Base-by-base conservation (phyloP, 2,797 vertebrate species). In the Gypaetus barbatus region DNA sequence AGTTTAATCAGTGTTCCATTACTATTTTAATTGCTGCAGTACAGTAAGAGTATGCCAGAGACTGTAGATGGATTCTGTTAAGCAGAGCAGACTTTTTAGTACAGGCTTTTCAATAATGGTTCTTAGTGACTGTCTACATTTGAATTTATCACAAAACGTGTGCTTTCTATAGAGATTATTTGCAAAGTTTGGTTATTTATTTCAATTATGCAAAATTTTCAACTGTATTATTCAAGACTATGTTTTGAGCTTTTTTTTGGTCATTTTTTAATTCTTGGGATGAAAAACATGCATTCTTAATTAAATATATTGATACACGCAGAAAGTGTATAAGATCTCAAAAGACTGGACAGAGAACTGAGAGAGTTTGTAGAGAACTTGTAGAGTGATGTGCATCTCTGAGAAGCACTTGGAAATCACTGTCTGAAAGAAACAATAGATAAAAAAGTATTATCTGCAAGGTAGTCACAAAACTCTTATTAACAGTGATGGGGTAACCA, bases 1-100 rank as follows among this genome's bases (percentile, higher is more conserved):
- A 69, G 30, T 84, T 88, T 88, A 80, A 85, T 92, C 87, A 73
- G 18, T 73, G 28, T 76, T 95, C 43, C 37, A 46, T 91, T 82
- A 31, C 17, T 79, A 52, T 93, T 88, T 79, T 84, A 79, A 84
- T 93, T 90, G 76, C 13, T 56, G 8, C 11, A 82, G 15, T n/a
- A 56, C 10, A 70, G 39, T 65, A n/a, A 88, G 25, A 37, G 14
- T 61, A 23, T 80, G 19, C 43, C 30, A 58, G 31, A 56, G 46
- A 86, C 19, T 56, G 39, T 33, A 61, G 18, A 57, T 52, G 6
- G 13, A 37, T 65, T 89, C 39, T 78, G 13, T 43, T 84, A 89
- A 71, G 12, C 35, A 83, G 18, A 84, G 13, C 9, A 73, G 18
- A 9, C 6, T 79, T 86, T 79, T 66, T n/a, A 82, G 73, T 82